phyloP scores from a whole-genome alignment of 2,888 invertebrate species.

The Ptychoptera albimana region DNA sequence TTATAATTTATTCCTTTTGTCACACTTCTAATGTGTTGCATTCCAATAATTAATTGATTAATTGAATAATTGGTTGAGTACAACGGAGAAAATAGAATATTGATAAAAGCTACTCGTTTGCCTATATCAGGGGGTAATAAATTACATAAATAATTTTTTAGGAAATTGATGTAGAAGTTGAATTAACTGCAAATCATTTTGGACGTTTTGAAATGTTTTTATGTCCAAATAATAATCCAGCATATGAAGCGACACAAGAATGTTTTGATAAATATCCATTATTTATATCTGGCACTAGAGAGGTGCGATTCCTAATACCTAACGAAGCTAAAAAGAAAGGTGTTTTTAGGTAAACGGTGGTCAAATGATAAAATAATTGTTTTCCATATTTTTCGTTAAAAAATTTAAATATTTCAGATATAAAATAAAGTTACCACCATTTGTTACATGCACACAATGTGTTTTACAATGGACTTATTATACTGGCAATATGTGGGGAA shows the following conservation, averaged over 20 bases:
- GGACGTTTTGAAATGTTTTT: conserved; percentile 73
- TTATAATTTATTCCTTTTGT: too few species aligned
- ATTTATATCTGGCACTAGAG: conserved; percentile 53
- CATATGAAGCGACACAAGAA: conserved; percentile 59
- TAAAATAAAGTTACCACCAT: conserved; percentile 61
- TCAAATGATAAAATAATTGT: neutral
- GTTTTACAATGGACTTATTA: conserved; percentile 89
- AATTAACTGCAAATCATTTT: conserved; percentile 78
- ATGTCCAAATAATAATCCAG: conserved; percentile 73
- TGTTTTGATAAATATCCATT: conserved; percentile 72
- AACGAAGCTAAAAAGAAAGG: conserved; percentile 52
- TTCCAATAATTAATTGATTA: too few species aligned
- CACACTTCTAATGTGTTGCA: too few species aligned
- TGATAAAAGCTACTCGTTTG: neutral
- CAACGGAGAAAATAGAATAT: too few species aligned
- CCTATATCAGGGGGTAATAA: neutral
- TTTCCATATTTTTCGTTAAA: conserved; percentile 12
- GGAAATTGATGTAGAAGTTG: conserved; percentile 73
- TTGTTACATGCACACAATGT: conserved; percentile 74
- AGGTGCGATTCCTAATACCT: conserved; percentile 55
- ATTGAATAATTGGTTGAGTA: too few species aligned
- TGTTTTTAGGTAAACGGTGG: conserved; percentile 44
- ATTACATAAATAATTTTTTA: conserved; percentile 19
- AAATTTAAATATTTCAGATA: conserved; percentile 39
- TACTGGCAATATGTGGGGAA: conserved; percentile 86